Base-by-base conservation (phyloP, 1,140 invertebrate genomes). In the Drosophila equinoxialis region DNA sequence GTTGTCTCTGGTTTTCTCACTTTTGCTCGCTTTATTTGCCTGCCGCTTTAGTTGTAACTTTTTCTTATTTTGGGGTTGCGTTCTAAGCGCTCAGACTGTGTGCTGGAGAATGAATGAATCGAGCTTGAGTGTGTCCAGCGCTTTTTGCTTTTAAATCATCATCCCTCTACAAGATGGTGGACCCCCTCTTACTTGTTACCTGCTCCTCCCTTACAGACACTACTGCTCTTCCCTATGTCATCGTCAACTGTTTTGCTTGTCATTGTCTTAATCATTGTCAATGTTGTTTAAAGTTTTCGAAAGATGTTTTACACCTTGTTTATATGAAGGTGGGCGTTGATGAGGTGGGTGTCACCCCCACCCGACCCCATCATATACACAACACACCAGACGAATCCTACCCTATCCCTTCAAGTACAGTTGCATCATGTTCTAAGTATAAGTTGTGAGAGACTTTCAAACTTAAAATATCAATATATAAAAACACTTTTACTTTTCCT, bases 21-120 rank as follows among this genome's bases (percentile, higher is more conserved):
- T 13, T 64, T 11, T 64, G 54, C 64, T 70, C 63, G 39, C 60
- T 59, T 74, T 51, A 51, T 10, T 51, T 51, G 60, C 62, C 62
- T 65, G 57, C 33, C 65, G 65, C 67, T 65, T 70, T 45, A 54
- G 17, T n/a, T 59, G 33, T 33, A 17, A 20, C 33, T 20, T 33
- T 7, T 13, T 48, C 23, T 65, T 58, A 17, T 65, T 83, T 59
- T 70, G 78, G 70, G 74, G 65, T 62, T 79, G 41, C 51, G 76
- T 90, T 87, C 77, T 87, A 89, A 87, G 80, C 80, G 74, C 84
- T 87, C 78, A 74, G 71, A 80, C 68, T 72, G 74, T 78, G 54
- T 78, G 75, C 78, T 80, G 77, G 85, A 58, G 71, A 74, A 78
- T 89, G 84, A 87, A 87, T 87, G 84, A 87, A 78, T 87, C 77